These are phyloP conservation scores for Morpho helenor DNA, from an alignment of 2,888 invertebrate species.

Conservation along the genomic window DNA sequence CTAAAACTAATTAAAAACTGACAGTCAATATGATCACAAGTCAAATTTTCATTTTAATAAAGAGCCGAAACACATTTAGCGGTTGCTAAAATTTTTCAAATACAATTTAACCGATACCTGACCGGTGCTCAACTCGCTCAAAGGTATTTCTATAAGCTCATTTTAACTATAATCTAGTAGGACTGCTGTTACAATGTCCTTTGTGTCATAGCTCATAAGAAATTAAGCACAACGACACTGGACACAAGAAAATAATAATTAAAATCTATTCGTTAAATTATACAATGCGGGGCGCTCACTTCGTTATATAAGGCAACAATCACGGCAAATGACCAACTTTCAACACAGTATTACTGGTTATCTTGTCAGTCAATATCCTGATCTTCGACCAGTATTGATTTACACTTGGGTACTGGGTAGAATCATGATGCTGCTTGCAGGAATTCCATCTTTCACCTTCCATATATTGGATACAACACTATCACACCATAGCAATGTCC, in stretches of 20 bases:
- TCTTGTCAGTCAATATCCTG: slow-evolving; percentile 49
- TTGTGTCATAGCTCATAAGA: slow-evolving; percentile 49
- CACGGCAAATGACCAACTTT: slow-evolving; percentile 22
- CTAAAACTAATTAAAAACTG: slow-evolving; percentile 52
- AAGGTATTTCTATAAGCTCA: slow-evolving; percentile 28
- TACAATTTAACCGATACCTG: slow-evolving; percentile 34
- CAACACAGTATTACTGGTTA: slow-evolving; percentile 51
- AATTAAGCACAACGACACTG: slow-evolving; percentile 54
- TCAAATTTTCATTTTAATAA: slow-evolving; percentile 26
- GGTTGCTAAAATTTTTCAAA: slow-evolving; percentile 15
- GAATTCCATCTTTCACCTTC: slow-evolving; percentile 68
- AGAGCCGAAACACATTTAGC: slow-evolving; percentile 34
- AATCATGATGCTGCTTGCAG: slow-evolving; percentile 57
- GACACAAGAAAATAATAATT: slow-evolving; percentile 50
- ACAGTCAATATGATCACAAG: slow-evolving; percentile 62
- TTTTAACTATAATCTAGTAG: slow-evolving; percentile 38
- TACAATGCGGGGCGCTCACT: slow-evolving; percentile 50
- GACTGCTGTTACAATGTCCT: slow-evolving; percentile 51
- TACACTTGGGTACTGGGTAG: slow-evolving; percentile 51
- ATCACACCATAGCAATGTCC: slow-evolving; percentile 74
- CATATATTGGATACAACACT: slow-evolving; percentile 78
- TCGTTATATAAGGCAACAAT: slow-evolving; percentile 30
- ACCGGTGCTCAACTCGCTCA: slow-evolving; percentile 38
- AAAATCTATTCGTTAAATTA: slow-evolving; percentile 52
- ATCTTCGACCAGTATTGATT: slow-evolving; percentile 34